phyloP scores from a whole-genome alignment of 2,888 invertebrate genomes.

The Choristoneura rosaceana region DNA sequence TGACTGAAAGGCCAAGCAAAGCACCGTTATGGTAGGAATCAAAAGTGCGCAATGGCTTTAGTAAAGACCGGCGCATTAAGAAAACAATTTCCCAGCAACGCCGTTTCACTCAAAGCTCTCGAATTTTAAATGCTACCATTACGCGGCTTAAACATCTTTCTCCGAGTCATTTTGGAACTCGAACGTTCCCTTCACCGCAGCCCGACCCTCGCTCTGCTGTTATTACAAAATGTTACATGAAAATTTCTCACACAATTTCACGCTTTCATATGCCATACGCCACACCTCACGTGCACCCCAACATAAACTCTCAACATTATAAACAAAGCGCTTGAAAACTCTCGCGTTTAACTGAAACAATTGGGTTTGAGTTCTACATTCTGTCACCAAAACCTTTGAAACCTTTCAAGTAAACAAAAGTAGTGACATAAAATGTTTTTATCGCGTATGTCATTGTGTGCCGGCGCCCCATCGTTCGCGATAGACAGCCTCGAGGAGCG shows the following conservation, averaged over 20 bases:
- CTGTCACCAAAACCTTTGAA: conserved; percentile 58
- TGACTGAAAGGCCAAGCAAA: conserved; percentile 11
- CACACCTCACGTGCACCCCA: conserved; percentile 32
- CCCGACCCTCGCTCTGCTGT: conserved; percentile 29
- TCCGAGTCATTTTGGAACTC: conserved; percentile 35
- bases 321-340: conserved; percentile 60
- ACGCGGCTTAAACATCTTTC: conserved; percentile 36
- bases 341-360: conserved; percentile 60
- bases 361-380: conserved; percentile 58
- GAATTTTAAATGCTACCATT: conserved; percentile 39
- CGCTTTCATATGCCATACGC: conserved; percentile 39
- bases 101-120: conserved; percentile 30
- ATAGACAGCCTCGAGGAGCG: conserved; percentile 48
- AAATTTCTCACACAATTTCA: conserved; percentile 35
- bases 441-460: conserved; percentile 53
- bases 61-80: conserved; percentile 30
- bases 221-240: conserved; percentile 40
- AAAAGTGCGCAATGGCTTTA: conserved; percentile 22
- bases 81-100: conserved; percentile 34
- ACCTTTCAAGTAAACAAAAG: conserved; percentile 74
- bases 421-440: conserved; percentile 77
- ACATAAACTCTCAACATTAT: conserved; percentile 37
- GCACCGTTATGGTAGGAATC: conserved; percentile 18
- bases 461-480: conserved; percentile 20
- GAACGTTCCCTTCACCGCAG: conserved; percentile 28